phyloP scores from a whole-genome alignment of 2,888 invertebrate species.

The Micoletzkya japonica region DNA sequence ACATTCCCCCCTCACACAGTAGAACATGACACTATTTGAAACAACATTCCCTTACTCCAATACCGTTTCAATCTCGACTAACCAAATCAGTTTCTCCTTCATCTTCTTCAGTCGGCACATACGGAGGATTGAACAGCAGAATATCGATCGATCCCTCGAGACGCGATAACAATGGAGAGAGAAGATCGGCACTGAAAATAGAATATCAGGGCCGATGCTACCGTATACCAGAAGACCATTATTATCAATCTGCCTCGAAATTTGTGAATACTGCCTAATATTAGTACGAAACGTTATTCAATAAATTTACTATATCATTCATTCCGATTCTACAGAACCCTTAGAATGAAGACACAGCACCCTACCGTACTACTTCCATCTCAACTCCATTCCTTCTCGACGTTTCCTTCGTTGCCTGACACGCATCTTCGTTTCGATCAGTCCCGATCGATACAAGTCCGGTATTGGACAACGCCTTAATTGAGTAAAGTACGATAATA shows the following conservation, averaged over 20 bases:
- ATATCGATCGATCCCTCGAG: constrained; percentile 72
- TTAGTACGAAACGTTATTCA: too few species aligned
- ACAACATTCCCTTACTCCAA: background rate
- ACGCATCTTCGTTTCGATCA: constrained; percentile 84
- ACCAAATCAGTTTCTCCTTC: constrained; percentile 33
- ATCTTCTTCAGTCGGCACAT: constrained; percentile 75
- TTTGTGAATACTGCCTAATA: too few species aligned
- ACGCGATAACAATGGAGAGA: constrained; percentile 4
- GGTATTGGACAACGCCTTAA: constrained; percentile 14
- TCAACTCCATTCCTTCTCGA: constrained; percentile 73
- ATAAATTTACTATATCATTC: background rate
- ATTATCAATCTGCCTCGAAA: too few species aligned
- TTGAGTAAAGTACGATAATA: too few species aligned
- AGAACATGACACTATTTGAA: background rate
- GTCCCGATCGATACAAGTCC: constrained; percentile 64
- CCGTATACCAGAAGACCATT: too few species aligned
- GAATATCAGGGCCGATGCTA: too few species aligned
- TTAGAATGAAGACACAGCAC: background rate
- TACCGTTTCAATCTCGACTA: background rate
- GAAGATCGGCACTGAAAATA: constrained; percentile 21
- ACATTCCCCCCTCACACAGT: background rate
- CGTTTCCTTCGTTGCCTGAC: constrained; percentile 76
- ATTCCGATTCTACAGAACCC: background rate
- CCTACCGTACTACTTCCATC: constrained; percentile 64
- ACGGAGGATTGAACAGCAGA: constrained; percentile 94